Conservation (phyloP, 1,140 invertebrate genomes). For the Trachymyrmex septentrionalis region DNA sequence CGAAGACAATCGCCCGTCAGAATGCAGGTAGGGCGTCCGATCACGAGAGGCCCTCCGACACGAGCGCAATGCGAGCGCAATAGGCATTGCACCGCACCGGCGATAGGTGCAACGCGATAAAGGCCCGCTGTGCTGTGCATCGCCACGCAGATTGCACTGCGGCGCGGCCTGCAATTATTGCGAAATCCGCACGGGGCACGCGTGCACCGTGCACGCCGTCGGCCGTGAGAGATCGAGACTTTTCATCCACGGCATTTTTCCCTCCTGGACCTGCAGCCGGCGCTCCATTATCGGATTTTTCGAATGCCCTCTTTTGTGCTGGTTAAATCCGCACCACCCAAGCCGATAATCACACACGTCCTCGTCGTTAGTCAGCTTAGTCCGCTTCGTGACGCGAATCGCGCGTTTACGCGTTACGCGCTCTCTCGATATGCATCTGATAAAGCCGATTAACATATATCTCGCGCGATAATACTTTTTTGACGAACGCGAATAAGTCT, state of each 20-base stretch:
- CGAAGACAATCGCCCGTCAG: conserved; percentile 66
- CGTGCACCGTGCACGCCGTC: conserved; percentile 8
- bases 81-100: neutral
- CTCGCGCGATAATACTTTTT: conserved; percentile 12
- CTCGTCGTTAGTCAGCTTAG: conserved; percentile 27
- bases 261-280: too few relatives aligned
- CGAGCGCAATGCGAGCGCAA: conserved; percentile 62
- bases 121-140: conserved; percentile 64
- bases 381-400: neutral
- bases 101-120: conserved; percentile 71
- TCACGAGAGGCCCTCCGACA: conserved; percentile 52
- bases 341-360: conserved; percentile 52
- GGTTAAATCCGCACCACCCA: neutral
- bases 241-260: conserved; percentile 56
- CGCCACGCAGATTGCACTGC: conserved; percentile 69
- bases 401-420: neutral
- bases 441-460: conserved; percentile 31
- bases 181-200: conserved; percentile 68
- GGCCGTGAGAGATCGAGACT: conserved; percentile 69
- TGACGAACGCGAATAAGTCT: neutral
- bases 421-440: conserved; percentile 16
- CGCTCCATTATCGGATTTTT: too few relatives aligned
- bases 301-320: too few relatives aligned
- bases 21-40: conserved; percentile 65
- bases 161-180: conserved; percentile 61